These are phyloP conservation scores for Sarcophaga subvicina DNA, from an alignment of 2,888 invertebrate species.

Conservation along the genomic window DNA sequence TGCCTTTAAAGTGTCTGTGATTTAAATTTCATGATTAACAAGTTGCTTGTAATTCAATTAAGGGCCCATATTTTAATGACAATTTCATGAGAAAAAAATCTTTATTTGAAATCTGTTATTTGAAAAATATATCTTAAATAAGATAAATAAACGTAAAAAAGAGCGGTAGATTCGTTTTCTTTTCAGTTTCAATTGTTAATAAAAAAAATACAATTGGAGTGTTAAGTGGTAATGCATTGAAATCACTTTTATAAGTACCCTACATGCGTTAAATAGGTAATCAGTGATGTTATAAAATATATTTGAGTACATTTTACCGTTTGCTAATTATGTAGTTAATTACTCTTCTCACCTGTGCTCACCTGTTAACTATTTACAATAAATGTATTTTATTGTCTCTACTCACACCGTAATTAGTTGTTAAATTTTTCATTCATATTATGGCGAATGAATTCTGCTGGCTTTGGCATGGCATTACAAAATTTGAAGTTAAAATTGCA, in stretches of 20 bases:
- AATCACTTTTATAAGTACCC: not conserved
- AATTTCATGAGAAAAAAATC: not conserved
- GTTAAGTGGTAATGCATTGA: not conserved
- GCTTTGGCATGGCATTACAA: constrained; percentile 52
- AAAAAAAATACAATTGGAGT: not conserved
- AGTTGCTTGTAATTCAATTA: constrained; percentile 66
- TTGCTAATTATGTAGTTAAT: no score
- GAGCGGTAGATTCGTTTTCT: not conserved
- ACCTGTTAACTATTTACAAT: no score
- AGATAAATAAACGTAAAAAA: not conserved
- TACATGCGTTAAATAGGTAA: no score
- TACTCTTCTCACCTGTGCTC: no score
- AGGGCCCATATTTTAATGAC: constrained; percentile 41
- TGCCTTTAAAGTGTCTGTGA: constrained; percentile 32
- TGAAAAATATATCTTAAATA: not conserved
- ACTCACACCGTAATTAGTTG: not conserved
- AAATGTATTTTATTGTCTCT: no score
- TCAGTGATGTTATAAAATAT: no score
- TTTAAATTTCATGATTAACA: constrained; percentile 62
- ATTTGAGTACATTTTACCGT: no score
- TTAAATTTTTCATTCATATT: not conserved
- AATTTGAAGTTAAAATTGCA: constrained; percentile 57
- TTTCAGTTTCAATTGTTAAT: not conserved
- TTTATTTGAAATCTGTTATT: not conserved
- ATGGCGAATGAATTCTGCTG: constrained; percentile 17